Base-by-base conservation (phyloP, 2,888 invertebrate genomes). In the Ecliptopera silaceata region DNA sequence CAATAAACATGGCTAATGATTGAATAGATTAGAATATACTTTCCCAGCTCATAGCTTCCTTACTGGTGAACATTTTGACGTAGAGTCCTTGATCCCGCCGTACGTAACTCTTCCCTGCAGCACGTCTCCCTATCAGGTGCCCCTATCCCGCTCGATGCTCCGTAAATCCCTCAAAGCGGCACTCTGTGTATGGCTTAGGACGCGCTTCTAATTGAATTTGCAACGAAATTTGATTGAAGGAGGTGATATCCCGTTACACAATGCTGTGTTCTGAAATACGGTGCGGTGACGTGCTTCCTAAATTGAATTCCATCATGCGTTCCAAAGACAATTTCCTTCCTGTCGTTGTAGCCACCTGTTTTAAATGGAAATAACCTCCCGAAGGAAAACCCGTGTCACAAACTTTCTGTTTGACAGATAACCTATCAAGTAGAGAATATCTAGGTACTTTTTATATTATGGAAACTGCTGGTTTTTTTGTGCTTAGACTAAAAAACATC, bases 161-260 rank as follows among this genome's bases (percentile, higher is more conserved):
- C 57, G 36, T 50, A 53, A 61, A 61, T 56, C 56, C 57, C 38
- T 26, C 22, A 18, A 57, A 57, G 52, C 57, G 52, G 57, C 51
- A 48, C 52, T 41, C 48, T 44, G 39, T 44, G 29, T 47, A 46
- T 34, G 50, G 50, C 47, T 56, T 45, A 52, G 26, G 39, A 38
- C 48, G 47, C 56, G 59, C 49, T 59, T 54, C 56, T 63, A 64
- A 61, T 64, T 56, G 54, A 59, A 59, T 61, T 56, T 56, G 51
- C 56, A 63, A 41, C 36, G 36, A 53, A 58, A 55, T 57, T 59
- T 54, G 53, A 56, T 53, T 58, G 44, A 47, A 36, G 48, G 51
- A 39, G 36, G 43, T 47, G 34, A 13, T 11, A 13, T 31, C 41
- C 17, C 18, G 38, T 39, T 29, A 29, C 39, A 48, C 39, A 48